phyloP scores from a whole-genome alignment of 1,140 invertebrate species.

The Lethrus apterus region DNA sequence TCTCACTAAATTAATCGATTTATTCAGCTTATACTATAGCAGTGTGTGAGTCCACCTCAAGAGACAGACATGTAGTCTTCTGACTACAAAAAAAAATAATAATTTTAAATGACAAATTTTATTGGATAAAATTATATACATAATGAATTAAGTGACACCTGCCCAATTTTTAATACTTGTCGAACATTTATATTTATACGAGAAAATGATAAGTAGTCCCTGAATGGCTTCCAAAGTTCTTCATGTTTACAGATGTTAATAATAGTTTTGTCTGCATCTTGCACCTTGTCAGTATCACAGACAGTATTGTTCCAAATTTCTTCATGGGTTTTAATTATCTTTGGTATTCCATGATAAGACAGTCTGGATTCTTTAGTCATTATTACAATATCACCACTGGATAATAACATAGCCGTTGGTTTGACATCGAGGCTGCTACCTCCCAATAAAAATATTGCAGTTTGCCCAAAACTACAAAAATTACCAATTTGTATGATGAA shows the following conservation, averaged over 20 bases:
- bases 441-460: constrained; percentile 79
- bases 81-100: too few species aligned
- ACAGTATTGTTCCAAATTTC: constrained; percentile 44
- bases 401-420: constrained; percentile 60
- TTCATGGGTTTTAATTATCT: constrained; percentile 51
- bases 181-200: constrained; percentile 73
- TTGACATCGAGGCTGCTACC: constrained; percentile 55
- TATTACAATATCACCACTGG: constrained; percentile 74
- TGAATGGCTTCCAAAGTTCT: constrained; percentile 48
- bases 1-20: too few species aligned
- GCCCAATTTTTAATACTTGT: constrained; percentile 53
- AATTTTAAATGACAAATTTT: too few species aligned
- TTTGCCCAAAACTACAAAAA: constrained; percentile 72
- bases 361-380: constrained; percentile 72
- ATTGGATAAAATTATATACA: not conserved
- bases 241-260: constrained; percentile 34
- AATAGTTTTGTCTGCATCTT: constrained; percentile 16
- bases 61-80: too few species aligned
- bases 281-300: not conserved
- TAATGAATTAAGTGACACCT: constrained; percentile 14
- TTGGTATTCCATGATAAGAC: constrained; percentile 78
- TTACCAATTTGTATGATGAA: not conserved
- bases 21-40: too few species aligned
- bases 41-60: too few species aligned
- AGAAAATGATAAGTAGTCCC: constrained; percentile 49